phyloP scores from a whole-genome alignment of 2,888 invertebrate genomes.

The Taenaris catops region DNA sequence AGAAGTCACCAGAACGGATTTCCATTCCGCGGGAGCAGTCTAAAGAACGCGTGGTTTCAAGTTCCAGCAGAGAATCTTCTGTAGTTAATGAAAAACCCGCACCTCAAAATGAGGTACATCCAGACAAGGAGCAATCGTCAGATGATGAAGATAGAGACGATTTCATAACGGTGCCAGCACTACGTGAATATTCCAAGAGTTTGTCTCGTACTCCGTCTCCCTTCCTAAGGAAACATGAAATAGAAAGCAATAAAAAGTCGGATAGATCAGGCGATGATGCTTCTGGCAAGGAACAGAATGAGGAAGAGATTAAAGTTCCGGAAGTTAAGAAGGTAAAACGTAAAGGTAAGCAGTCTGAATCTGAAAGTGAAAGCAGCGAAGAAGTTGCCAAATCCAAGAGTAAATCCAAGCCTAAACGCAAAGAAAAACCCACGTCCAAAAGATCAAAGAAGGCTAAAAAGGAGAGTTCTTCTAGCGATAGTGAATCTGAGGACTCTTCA shows the following conservation, averaged over 20 bases:
- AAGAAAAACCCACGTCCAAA: conserved; percentile 80
- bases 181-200: conserved; percentile 84
- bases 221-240: conserved; percentile 85
- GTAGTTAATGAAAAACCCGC: conserved; percentile 56
- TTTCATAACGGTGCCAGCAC: conserved; percentile 53
- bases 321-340: conserved; percentile 70
- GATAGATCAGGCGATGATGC: conserved; percentile 64
- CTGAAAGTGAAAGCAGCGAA: conserved; percentile 69
- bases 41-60: conserved; percentile 54
- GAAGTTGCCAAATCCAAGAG: conserved; percentile 61
- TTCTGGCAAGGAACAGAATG: conserved; percentile 67
- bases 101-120: conserved; percentile 42
- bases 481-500: conserved; percentile 72
- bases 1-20: conserved; percentile 58
- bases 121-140: conserved; percentile 51
- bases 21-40: conserved; percentile 46
- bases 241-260: conserved; percentile 65
- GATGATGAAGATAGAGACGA: conserved; percentile 67
- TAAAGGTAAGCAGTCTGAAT: conserved; percentile 72
- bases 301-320: conserved; percentile 51
- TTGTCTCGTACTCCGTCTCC: conserved; percentile 93
- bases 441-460: conserved; percentile 71
- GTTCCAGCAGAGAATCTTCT: conserved; percentile 70
- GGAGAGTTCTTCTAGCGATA: conserved; percentile 69
- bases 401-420: conserved; percentile 66